Base-by-base conservation (phyloP, 2,797 vertebrate species). In the Cheirogaleus major region DNA sequence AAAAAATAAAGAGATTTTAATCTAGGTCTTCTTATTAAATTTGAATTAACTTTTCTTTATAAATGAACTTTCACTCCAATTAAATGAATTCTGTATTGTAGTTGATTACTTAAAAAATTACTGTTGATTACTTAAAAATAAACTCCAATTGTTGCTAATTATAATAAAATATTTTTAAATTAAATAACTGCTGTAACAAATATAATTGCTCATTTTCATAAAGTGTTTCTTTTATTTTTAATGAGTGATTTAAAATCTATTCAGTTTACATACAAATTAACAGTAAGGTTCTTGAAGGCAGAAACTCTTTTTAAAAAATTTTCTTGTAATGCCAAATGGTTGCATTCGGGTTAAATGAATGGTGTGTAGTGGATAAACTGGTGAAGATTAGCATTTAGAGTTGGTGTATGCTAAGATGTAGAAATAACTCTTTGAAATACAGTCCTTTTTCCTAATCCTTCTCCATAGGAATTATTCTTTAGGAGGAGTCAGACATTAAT, bases 1-100 rank as follows among this genome's bases (percentile, higher is more conserved):
- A 82, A 83, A 63, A 65, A 94, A 22, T 87, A 52, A 95, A n/a
- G 2, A 96, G 48, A 23, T 84, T 95, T 75, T 73, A 45, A 75
- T 10, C 1, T 72, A 65, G 9, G 25, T 82, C 81, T 84, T 52
- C n/a, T 55, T 69, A 63, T 5, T 94, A 79, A 55, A 55, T 90
- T 80, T 55, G 57, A 32, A 35, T 55, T 17, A 59, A 79, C 22
- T 95, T 95, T 96, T 94, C 45, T 95, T 70, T 83, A 35, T 50
- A 35, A 80, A 25, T 0, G 0, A 20, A 65, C 10, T 89, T 52
- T 48, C 7, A 91, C 1, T 52, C 61, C 2, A 57, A 41, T 70
- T 38, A 70, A 95, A 57, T 41, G 72, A 95, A 94, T 12, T 48
- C 6, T 85, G 2, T 57, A 11, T 50, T 69, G 20, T 45, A 55